phyloP scores from a whole-genome alignment of 2,113 vertebrate species.

The Heteronetta atricapilla region DNA sequence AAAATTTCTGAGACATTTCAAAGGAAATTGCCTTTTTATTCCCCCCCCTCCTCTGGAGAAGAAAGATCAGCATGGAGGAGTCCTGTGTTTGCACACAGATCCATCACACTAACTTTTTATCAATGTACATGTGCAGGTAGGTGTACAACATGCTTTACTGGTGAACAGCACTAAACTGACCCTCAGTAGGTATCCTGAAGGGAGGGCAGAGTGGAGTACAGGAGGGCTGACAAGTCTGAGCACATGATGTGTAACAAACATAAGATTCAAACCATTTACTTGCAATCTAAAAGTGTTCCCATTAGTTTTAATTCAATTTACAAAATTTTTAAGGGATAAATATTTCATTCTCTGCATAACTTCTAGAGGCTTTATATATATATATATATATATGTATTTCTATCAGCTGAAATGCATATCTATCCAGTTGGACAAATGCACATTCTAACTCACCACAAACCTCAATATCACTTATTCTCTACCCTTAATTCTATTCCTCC shows the following conservation, averaged over 20 bases:
- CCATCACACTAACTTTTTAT: background rate
- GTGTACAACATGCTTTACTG: background rate
- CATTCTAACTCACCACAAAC: background rate
- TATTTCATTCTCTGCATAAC: background rate
- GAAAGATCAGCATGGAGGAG: background rate
- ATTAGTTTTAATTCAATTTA: background rate
- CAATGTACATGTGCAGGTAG: background rate
- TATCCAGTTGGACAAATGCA: background rate
- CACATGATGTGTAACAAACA: background rate
- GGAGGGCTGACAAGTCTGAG: background rate
- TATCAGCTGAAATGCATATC: background rate
- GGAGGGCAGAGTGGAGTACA: background rate
- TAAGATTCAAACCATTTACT: background rate
- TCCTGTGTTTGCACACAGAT: background rate
- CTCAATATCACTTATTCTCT: background rate
- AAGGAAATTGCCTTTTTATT: background rate
- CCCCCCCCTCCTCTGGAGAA: background rate
- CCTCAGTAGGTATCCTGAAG: background rate
- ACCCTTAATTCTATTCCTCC: background rate
- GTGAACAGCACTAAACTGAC: background rate
- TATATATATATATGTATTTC: too few relatives aligned
- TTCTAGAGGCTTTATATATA: background rate
- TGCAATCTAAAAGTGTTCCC: background rate
- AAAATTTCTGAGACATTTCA: background rate
- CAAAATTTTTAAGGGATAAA: background rate